A percentile compares a stretch with the other conserved stretches of the same genome.
Evolutionary conservation across 2,888 invertebrate species (phyloP).

Genomic region (Dyspetes luteomarginatus): DNA sequence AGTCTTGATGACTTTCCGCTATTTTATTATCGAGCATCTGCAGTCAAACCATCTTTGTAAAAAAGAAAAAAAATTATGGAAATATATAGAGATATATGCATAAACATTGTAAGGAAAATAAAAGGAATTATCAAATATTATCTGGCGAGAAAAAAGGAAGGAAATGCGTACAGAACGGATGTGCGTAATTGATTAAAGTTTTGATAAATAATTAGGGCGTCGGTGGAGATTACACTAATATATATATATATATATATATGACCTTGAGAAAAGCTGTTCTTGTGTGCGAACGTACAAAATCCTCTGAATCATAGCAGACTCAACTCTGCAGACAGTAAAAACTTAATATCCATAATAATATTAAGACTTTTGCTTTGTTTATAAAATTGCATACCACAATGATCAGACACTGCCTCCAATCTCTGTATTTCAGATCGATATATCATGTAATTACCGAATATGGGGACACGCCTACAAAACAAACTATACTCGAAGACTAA

Average conservation of each 20-base stretch:
- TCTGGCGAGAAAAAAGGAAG: slow-evolving; percentile 1
- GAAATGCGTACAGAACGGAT: not conserved
- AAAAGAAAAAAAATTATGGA: no score
- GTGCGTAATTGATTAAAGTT: not conserved
- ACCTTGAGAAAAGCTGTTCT: not conserved
- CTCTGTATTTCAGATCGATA: no score
- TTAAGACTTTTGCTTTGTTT: no score
- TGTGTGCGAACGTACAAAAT: not conserved
- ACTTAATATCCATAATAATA: not conserved
- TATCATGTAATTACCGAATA: no score
- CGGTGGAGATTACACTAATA: slow-evolving; percentile 2
- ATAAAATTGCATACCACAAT: no score
- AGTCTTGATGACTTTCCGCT: not conserved
- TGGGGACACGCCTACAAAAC: no score
- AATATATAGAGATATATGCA: not conserved
- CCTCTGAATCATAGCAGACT: not conserved
- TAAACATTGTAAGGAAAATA: not conserved
- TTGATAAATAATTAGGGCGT: slow-evolving; percentile 14
- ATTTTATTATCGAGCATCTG: not conserved
- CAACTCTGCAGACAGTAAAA: not conserved
- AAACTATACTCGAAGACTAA: no score
- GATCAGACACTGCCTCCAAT: no score
- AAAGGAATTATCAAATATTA: not conserved
- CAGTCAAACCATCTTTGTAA: not conserved
- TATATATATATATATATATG: not conserved